Evolutionary conservation across 2,888 invertebrate genomes (phyloP), one percentile per base, ranked within the genome.

Genomic region (Chirona hameri): DNA sequence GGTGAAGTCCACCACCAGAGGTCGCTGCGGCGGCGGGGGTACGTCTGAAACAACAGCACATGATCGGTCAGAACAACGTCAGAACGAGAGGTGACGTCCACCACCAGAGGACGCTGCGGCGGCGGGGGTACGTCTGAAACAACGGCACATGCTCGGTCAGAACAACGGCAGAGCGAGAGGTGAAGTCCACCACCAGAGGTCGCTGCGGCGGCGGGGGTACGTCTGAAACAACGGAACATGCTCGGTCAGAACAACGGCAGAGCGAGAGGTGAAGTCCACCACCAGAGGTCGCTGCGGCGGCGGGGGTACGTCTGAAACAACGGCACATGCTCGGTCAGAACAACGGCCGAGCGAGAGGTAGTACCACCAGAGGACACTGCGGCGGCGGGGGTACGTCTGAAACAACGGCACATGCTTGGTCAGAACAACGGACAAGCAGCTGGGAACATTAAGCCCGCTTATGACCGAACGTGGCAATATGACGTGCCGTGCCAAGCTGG

Each of bases 181-280:
- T 48, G 21, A 18, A 93, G 88, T 91, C 91, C 89, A 91, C 91
- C 88, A 93, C 90, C 87, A 93, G 89, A 85, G 93, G 93, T 86
- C 92, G 90, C 86, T 92, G 92, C 85, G 93, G 93, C 85, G 93
- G 91, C 87, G 92, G 92, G 84, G 93, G 92, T 86, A 92, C 86
- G 84, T 86, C 87, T 87, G 86, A 81, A 85, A 86, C 69, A 27
- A n/a, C n/a, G n/a, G n/a, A n/a, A n/a, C n/a, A n/a, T n/a, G n/a
- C n/a, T n/a, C n/a, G n/a, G n/a, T n/a, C n/a, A n/a, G n/a, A n/a
- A 93, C 89, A 88, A 92, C 92, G 86, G 92, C 93, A 76, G 92
- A 91, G 86, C 93, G 91, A 85, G 93, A 93, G 84, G 93, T 92
- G 89, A 93, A 93, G 88, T 91, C 91, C 89, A 91, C 91, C 88